phyloP scores from a whole-genome alignment of 2,113 vertebrate genomes.

The Catharus bicknelli region DNA sequence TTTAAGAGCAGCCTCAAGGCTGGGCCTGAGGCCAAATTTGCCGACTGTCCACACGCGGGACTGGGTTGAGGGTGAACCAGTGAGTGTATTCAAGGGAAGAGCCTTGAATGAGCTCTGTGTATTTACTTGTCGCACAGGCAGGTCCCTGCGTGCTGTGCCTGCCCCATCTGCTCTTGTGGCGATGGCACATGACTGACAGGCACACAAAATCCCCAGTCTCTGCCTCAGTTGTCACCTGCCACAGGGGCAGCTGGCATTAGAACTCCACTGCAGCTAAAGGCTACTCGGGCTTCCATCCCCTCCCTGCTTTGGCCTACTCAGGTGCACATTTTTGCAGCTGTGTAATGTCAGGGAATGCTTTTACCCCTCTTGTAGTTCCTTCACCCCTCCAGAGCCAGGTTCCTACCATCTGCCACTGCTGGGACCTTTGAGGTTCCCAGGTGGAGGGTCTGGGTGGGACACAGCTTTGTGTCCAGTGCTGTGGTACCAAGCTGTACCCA shows the following conservation, averaged over 20 bases:
- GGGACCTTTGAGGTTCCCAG: not conserved
- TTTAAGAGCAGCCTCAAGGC: conserved; percentile 65
- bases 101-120: conserved; percentile 36
- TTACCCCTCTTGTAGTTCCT: not conserved
- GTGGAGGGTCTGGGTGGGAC: not conserved
- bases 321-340: not conserved
- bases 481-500: accelerated
- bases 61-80: conserved; percentile 24
- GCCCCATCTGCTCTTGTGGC: conserved; percentile 56
- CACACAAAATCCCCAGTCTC: conserved; percentile 23
- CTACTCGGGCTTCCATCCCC: not conserved
- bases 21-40: conserved; percentile 59
- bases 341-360: not conserved
- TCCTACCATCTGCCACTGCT: not conserved
- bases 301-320: not conserved
- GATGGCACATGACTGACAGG: conserved; percentile 46
- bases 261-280: not conserved
- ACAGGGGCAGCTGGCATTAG: conserved; percentile 5
- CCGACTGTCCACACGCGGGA: conserved; percentile 6
- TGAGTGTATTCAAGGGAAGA: not conserved
- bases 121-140: not conserved
- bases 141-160: conserved; percentile 32
- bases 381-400: not conserved
- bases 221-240: conserved; percentile 49
- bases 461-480: not conserved